These are phyloP conservation scores for Dryocosmus kuriphilus DNA, from an alignment of 2,888 invertebrate genomes.

Conservation along the genomic window DNA sequence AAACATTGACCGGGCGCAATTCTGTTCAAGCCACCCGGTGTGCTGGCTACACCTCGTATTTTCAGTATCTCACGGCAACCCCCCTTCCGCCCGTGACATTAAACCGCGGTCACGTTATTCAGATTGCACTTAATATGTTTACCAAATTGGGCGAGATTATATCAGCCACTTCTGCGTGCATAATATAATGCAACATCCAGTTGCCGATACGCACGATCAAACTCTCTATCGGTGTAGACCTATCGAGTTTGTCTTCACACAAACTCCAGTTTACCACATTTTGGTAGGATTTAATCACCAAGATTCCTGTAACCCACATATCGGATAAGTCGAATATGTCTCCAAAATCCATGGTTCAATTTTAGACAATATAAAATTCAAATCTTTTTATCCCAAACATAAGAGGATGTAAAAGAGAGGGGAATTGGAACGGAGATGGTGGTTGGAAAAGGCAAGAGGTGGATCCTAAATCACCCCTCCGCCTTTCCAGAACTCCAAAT, in stretches of 20 bases:
- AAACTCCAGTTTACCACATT: background rate
- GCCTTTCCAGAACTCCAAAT: too few species aligned
- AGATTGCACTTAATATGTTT: constrained; percentile 71
- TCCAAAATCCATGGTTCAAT: background rate
- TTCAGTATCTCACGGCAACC: constrained; percentile 33
- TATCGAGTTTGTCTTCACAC: constrained; percentile 9
- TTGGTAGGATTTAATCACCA: background rate
- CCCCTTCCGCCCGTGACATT: constrained; percentile 57
- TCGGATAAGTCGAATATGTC: background rate
- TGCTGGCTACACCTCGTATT: constrained; percentile 31
- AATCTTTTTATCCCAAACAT: too few species aligned
- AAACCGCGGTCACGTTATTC: constrained; percentile 68
- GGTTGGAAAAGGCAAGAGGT: too few species aligned
- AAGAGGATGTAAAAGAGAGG: too few species aligned
- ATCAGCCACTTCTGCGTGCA: constrained; percentile 65
- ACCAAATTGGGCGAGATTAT: constrained; percentile 69
- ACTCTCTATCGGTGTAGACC: background rate
- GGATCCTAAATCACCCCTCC: too few species aligned
- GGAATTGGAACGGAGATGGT: too few species aligned
- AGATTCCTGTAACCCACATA: background rate
- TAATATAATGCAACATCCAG: constrained; percentile 55
- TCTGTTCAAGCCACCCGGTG: constrained; percentile 25
- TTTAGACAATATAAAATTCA: too few species aligned
- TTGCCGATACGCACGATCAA: constrained; percentile 3
- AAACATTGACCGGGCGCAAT: constrained; percentile 31